Evolutionary conservation across 2,113 vertebrate species (phyloP).

Genomic region (Cepphus grylle): DNA sequence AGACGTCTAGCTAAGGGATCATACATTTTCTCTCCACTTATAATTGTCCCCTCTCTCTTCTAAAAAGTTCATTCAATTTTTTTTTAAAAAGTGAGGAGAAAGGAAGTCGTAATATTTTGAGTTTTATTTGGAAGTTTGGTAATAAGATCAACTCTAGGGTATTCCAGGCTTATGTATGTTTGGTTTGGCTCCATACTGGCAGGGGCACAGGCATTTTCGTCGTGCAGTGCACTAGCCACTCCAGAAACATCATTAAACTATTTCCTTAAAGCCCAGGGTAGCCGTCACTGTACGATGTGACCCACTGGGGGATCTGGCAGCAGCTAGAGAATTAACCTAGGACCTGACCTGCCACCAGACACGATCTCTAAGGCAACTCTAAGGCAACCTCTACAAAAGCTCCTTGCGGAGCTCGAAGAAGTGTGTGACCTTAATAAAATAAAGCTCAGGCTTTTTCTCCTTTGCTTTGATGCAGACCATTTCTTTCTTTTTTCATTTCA

Average conservation of each 20-base stretch:
- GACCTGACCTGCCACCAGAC: not conserved
- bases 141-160: not conserved
- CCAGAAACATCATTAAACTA: not conserved
- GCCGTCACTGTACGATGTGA: not conserved
- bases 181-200: not conserved
- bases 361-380: not conserved
- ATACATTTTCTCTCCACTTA: not conserved
- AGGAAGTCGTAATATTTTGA: not conserved
- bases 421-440: not conserved
- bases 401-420: not conserved
- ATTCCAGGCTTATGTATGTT: not conserved
- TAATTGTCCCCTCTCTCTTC: not conserved
- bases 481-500: not conserved
- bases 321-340: not conserved
- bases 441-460: not conserved
- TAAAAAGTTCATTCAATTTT: not conserved
- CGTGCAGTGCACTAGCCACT: not conserved
- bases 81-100: not conserved
- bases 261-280: not conserved
- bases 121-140: constrained; percentile 3
- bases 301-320: not conserved
- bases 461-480: not conserved
- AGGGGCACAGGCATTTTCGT: not conserved
- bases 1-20: not conserved
- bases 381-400: not conserved